These are phyloP conservation scores for Heterotilapia buettikoferi DNA, from an alignment of 2,113 vertebrate genomes.

Conservation along the genomic window DNA sequence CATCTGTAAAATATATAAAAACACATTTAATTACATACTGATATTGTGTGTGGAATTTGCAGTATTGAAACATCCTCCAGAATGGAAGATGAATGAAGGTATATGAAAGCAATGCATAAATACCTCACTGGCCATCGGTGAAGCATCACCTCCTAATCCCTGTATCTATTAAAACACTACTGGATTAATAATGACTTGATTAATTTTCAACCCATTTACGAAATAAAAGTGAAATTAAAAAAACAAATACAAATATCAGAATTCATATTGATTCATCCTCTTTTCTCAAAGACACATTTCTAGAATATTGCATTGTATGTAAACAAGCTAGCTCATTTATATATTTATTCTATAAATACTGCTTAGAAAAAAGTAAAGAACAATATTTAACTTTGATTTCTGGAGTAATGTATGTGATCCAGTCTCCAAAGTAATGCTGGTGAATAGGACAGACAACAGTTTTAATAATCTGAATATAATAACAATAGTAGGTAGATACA, in stretches of 20 bases:
- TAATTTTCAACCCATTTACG: background rate
- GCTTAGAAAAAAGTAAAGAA: background rate
- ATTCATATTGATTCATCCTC: background rate
- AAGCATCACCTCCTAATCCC: background rate
- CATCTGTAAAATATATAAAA: background rate
- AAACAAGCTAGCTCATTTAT: background rate
- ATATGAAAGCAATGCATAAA: accelerated
- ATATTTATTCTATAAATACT: background rate
- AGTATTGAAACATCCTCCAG: background rate
- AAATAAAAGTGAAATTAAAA: background rate
- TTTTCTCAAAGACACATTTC: background rate
- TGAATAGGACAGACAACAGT: accelerated
- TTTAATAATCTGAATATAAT: background rate
- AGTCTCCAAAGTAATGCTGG: background rate
- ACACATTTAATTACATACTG: background rate
- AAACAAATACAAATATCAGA: background rate
- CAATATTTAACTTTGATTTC: background rate
- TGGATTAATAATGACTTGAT: background rate
- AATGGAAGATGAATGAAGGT: background rate
- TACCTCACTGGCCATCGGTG: background rate
- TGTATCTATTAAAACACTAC: background rate
- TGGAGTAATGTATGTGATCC: background rate
- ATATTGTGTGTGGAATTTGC: background rate
- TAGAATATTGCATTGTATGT: background rate
- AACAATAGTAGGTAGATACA: background rate